Evolutionary conservation across 1,140 invertebrate genomes (phyloP).

Genomic region (Spodoptera frugiperda): DNA sequence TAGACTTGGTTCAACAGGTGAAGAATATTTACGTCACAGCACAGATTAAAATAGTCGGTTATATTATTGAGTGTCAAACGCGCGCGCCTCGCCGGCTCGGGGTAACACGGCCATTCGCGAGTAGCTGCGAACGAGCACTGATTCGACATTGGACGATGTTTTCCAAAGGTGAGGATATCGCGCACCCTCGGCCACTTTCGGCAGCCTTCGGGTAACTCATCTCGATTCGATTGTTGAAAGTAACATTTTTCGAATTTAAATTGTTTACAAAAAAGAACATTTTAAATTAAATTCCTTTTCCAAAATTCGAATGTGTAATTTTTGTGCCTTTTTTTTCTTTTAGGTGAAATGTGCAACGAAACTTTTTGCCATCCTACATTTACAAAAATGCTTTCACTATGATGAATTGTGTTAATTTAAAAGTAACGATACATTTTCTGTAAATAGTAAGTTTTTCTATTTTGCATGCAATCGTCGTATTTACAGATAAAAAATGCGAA

Average conservation of each 20-base stretch:
- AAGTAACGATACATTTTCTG: too few species aligned
- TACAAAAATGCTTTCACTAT: too few species aligned
- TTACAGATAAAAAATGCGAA: too few species aligned
- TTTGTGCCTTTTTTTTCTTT: too few species aligned
- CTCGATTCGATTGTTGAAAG: constrained; percentile 78
- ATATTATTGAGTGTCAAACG: constrained; percentile 62
- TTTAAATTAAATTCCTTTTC: too few species aligned
- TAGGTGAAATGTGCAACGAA: too few species aligned
- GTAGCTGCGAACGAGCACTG: constrained; percentile 71
- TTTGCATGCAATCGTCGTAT: too few species aligned
- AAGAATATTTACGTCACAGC: constrained; percentile 63
- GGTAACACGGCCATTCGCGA: constrained; percentile 57
- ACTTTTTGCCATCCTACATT: too few species aligned
- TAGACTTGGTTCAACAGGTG: constrained; percentile 54
- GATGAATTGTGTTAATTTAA: too few species aligned
- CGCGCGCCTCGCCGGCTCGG: constrained; percentile 14
- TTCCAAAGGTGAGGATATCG: constrained; percentile 83
- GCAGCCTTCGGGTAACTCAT: constrained; percentile 69
- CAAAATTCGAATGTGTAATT: too few species aligned
- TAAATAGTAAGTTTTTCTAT: too few species aligned
- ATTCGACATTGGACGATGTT: constrained; percentile 78
- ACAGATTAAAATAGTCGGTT: constrained; percentile 61
- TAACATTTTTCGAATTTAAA: constrained; percentile 73
- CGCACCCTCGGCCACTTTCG: constrained; percentile 65
- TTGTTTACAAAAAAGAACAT: constrained; percentile 10